Conservation (phyloP, 2,888 invertebrate genomes). For the Romanomermis culicivorax region DNA sequence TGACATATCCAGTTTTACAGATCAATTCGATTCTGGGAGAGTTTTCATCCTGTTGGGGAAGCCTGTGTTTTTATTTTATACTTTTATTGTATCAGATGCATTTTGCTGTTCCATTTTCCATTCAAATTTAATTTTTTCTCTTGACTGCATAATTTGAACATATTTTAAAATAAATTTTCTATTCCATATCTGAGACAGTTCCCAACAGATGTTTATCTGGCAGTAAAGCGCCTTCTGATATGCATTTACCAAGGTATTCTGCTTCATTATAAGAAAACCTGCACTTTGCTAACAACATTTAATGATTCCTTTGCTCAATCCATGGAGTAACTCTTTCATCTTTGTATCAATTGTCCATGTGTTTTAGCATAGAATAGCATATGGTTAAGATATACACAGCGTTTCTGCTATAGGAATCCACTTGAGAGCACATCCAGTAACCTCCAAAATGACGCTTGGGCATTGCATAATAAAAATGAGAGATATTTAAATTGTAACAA, state of each 20-base stretch:
- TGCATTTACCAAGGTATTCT: constrained; percentile 24
- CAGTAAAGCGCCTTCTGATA: constrained; percentile 18
- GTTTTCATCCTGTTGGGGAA: too few relatives aligned
- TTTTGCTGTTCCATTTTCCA: constrained; percentile 13
- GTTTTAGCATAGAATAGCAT: constrained; percentile 14
- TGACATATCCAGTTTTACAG: too few relatives aligned
- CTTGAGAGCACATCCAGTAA: constrained; percentile 15
- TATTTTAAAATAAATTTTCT: constrained; percentile 14
- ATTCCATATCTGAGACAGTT: constrained; percentile 17
- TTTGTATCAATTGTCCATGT: constrained; percentile 13
- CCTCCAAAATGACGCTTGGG: constrained; percentile 15
- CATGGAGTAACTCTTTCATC: constrained; percentile 11
- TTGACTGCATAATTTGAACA: constrained; percentile 9
- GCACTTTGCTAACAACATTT: constrained; percentile 22
- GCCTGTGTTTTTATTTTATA: too few relatives aligned
- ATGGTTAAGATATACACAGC: constrained; percentile 18
- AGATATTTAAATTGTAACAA: constrained; percentile 18
- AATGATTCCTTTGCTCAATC: constrained; percentile 6
- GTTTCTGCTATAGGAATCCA: constrained; percentile 12
- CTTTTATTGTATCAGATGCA: constrained; percentile 11
- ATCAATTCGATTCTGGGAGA: too few relatives aligned
- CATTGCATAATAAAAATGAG: constrained; percentile 18
- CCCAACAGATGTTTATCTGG: constrained; percentile 18
- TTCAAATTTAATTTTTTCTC: constrained; percentile 6
- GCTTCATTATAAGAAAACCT: constrained; percentile 10